A percentile compares a stretch with the other conserved stretches of the same genome.
These are phyloP conservation scores for Agelas oroides DNA, from an alignment of 37 sponge, comb jelly and placozoan species.

Conservation along the genomic window DNA sequence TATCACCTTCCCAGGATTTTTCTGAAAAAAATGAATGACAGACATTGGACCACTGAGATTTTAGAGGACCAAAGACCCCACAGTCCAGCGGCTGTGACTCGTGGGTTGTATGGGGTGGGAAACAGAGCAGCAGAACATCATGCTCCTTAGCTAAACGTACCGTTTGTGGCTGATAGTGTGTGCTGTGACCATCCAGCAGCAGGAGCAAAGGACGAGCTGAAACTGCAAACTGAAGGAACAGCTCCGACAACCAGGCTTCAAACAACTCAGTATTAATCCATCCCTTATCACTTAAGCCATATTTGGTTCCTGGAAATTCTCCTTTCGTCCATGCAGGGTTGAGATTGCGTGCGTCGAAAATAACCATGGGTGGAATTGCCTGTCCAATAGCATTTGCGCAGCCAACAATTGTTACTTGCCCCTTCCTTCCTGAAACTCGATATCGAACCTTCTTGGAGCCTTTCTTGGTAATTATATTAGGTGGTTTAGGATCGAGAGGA, in stretches of 20 bases:
- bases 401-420: constrained; percentile 51
- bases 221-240: constrained; percentile 56
- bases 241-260: constrained; percentile 57
- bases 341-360: constrained; percentile 39
- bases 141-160: constrained; percentile 8
- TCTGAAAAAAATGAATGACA: constrained; percentile 37
- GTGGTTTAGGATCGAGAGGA: constrained; percentile 41
- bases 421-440: constrained; percentile 27
- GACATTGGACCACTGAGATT: constrained; percentile 42
- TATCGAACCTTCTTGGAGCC: constrained; percentile 38
- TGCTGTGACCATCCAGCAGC: constrained; percentile 65
- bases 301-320: constrained; percentile 65
- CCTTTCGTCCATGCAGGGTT: constrained; percentile 36
- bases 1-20: constrained; percentile 32
- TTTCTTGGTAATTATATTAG: constrained; percentile 24
- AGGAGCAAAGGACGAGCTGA: constrained; percentile 53
- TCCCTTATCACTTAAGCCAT: constrained; percentile 59
- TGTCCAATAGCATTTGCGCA: constrained; percentile 66
- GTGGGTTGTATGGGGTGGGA: constrained; percentile 68
- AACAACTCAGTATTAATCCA: constrained; percentile 66
- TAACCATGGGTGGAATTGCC: constrained; percentile 51
- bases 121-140: constrained; percentile 37
- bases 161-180: constrained; percentile 52
- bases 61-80: constrained; percentile 54
- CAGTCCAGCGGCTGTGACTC: constrained; percentile 59